Conservation (phyloP, 2,888 invertebrate genomes). For the Caenorhabditis afra region DNA sequence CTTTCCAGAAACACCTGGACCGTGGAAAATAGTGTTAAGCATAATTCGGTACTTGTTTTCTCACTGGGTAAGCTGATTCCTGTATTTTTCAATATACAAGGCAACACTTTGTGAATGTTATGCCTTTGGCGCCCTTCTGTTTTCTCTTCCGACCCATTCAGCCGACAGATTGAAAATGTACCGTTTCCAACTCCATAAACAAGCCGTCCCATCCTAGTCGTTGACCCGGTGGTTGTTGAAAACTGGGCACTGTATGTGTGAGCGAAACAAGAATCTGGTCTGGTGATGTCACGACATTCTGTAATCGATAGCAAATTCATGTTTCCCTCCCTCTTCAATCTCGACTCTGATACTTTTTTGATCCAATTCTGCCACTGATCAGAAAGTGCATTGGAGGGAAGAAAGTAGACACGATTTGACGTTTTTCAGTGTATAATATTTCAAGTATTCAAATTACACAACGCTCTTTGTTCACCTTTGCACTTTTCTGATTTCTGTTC, state of each 20-base stretch:
- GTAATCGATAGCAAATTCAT: conserved; percentile 37
- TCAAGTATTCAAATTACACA: conserved; percentile 8
- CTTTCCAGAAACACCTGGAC: neutral
- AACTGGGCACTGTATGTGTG: conserved; percentile 13
- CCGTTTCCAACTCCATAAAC: conserved; percentile 12
- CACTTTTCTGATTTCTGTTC: conserved; percentile 9
- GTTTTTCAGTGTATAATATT: neutral
- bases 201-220: conserved; percentile 12
- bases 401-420: too few species aligned
- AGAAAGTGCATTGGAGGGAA: conserved; percentile 3
- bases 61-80: too few species aligned
- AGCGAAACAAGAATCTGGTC: conserved; percentile 42
- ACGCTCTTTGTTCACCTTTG: conserved; percentile 11
- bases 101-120: too few species aligned
- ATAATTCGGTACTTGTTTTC: too few species aligned
- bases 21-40: neutral
- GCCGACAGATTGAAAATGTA: neutral
- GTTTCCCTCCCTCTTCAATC: conserved; percentile 6
- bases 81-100: too few species aligned
- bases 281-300: conserved; percentile 33
- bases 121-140: too few species aligned
- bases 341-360: too few species aligned
- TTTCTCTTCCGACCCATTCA: too few species aligned
- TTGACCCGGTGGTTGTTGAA: conserved; percentile 11
- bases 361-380: neutral